Conservation (phyloP, 2,888 invertebrate genomes). For the Ommatoiulus sabulosus region DNA sequence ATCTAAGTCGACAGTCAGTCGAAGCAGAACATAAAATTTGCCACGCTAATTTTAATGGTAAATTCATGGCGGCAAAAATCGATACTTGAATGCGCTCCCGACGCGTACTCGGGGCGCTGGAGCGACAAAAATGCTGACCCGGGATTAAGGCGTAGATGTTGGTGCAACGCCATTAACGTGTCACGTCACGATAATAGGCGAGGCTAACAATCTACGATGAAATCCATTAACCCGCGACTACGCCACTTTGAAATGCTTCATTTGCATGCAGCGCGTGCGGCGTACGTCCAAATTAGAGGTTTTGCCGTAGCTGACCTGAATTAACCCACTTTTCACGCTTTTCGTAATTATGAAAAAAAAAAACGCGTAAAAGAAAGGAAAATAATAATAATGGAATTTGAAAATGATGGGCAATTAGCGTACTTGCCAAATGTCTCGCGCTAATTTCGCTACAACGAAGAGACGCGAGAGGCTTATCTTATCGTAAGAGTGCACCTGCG, state of each 20-base stretch:
- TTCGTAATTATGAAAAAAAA: neutral
- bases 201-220: constrained; percentile 8
- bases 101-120: neutral
- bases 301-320: neutral
- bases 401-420: constrained; percentile 8
- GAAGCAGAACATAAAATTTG: constrained; percentile 32
- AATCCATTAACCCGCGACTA: constrained; percentile 3
- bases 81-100: neutral
- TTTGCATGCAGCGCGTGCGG: neutral
- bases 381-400: neutral
- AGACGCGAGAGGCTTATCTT: constrained; percentile 13
- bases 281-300: constrained; percentile 7
- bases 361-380: neutral
- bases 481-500: neutral
- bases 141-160: neutral
- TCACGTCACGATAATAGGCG: neutral
- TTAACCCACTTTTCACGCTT: neutral
- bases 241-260: neutral
- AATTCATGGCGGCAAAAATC: constrained; percentile 15
- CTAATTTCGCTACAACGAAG: neutral
- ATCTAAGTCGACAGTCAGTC: constrained; percentile 47
- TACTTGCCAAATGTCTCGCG: neutral
- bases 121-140: neutral
- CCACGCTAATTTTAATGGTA: constrained; percentile 47
- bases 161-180: constrained; percentile 8